Evolutionary conservation across 2,797 vertebrate species (phyloP).

Genomic region (Euthynnus affinis): DNA sequence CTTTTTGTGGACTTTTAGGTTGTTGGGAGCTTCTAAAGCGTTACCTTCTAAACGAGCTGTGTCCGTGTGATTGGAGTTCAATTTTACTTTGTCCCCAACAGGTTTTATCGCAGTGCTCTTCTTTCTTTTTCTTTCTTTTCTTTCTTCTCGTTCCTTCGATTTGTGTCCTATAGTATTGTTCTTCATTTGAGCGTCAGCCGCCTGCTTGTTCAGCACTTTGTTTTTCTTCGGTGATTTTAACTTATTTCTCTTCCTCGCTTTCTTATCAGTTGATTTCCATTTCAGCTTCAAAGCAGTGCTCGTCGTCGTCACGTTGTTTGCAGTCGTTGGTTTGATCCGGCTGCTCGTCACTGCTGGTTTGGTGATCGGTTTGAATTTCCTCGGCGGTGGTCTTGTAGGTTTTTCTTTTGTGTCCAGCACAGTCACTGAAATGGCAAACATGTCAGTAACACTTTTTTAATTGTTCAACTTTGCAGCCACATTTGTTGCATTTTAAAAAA

Average conservation of each 20-base stretch:
- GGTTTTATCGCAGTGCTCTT: background rate
- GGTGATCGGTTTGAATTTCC: conserved; percentile 73
- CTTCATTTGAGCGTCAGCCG: conserved; percentile 27
- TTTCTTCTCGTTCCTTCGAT: background rate
- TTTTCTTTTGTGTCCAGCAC: conserved; percentile 76
- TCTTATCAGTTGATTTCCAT: conserved; percentile 22
- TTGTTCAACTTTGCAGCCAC: conserved; percentile 20
- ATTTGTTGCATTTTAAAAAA: conserved; percentile 28
- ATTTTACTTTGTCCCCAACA: conserved; percentile 5
- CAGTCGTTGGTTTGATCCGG: conserved; percentile 17
- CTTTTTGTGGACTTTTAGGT: conserved; percentile 18
- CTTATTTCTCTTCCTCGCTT: conserved; percentile 18
- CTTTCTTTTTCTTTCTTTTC: background rate
- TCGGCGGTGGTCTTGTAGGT: conserved; percentile 81
- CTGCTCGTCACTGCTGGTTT: conserved; percentile 49
- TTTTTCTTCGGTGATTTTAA: conserved; percentile 44
- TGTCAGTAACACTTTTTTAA: conserved; percentile 38
- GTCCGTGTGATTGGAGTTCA: conserved; percentile 19
- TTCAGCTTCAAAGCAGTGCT: background rate
- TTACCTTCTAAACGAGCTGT: background rate
- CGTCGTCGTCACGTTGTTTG: conserved; percentile 15
- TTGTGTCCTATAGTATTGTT: conserved; percentile 33
- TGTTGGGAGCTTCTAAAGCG: background rate
- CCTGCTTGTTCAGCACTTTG: conserved; percentile 47
- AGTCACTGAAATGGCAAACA: conserved; percentile 79